phyloP scores from a whole-genome alignment of 2,888 invertebrate species.

The Hyposoter didymator region DNA sequence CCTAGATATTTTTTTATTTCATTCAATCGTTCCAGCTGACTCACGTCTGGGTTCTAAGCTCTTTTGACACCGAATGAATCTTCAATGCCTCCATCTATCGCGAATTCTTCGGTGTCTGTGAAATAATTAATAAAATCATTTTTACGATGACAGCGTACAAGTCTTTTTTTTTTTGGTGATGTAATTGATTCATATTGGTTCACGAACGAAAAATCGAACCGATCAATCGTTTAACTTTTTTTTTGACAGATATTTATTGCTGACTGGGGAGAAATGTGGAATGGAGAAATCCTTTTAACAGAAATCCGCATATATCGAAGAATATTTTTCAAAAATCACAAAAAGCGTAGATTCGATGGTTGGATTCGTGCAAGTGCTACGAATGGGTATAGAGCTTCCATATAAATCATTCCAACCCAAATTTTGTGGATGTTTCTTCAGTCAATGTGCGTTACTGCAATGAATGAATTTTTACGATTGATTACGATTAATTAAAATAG shows the following conservation, averaged over 20 bases:
- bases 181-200: background rate
- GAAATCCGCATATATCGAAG: background rate
- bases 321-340: background rate
- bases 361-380: background rate
- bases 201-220: background rate
- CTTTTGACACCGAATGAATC: constrained; percentile 37
- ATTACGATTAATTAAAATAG: background rate
- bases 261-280: background rate
- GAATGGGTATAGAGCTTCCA: background rate
- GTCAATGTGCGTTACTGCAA: background rate
- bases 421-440: background rate
- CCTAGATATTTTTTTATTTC: constrained; percentile 70
- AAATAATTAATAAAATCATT: constrained; percentile 19
- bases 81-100: background rate
- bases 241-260: background rate
- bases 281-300: background rate
- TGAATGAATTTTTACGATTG: background rate
- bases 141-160: background rate
- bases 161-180: background rate
- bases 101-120: background rate
- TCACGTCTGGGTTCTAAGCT: constrained; percentile 48
- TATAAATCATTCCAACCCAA: background rate
- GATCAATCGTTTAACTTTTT: background rate
- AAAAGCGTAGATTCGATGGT: background rate
- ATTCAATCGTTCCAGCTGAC: constrained; percentile 70